These are phyloP conservation scores for Felis catus DNA, from an alignment of 2,113 vertebrate genomes.

Conservation along the genomic window F.catus_Fca126_mat1.0 CM031411.1:110196001-110196500, in stretches of 20 bases:
- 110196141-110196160: slow-evolving; percentile 2
- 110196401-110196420: slow-evolving; percentile 75
- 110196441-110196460: slow-evolving; percentile 68
- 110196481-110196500: slow-evolving; percentile 52
- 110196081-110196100: slow-evolving; percentile 41
- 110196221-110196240: slow-evolving; percentile 70
- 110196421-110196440: slow-evolving; percentile 76
- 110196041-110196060: slow-evolving; percentile 17
- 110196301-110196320: slow-evolving; percentile 76
- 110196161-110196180: slow-evolving; percentile 36
- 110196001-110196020: slow-evolving; percentile 50
- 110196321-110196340: slow-evolving; percentile 66
- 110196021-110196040: background rate
- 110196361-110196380: slow-evolving; percentile 76
- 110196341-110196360: slow-evolving; percentile 67
- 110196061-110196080: slow-evolving; percentile 52
- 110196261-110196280: slow-evolving; percentile 64
- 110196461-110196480: slow-evolving; percentile 63
- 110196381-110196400: slow-evolving; percentile 74
- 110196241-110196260: slow-evolving; percentile 66
- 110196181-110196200: slow-evolving; percentile 45
- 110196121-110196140: slow-evolving; percentile 46
- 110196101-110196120: slow-evolving; percentile 32
- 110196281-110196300: background rate
- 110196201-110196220: background rate